Evolutionary conservation across 2,888 invertebrate species (phyloP).

Genomic region (Cerceris rybyensis): DNA sequence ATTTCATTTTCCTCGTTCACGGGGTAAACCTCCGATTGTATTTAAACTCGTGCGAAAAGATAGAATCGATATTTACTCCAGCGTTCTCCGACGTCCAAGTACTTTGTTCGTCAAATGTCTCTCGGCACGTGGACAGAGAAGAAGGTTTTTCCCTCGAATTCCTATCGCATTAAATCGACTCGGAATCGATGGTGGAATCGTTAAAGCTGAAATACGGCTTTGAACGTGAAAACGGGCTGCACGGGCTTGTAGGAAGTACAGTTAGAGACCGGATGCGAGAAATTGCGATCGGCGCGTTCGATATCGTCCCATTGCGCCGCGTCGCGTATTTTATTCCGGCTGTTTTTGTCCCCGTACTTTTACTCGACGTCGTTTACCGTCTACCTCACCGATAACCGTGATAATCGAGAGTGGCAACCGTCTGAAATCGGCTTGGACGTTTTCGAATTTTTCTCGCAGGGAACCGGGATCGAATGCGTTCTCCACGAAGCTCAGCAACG

Average conservation of each 20-base stretch:
- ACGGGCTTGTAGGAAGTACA: slow-evolving; percentile 33
- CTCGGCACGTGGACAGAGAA: too few relatives aligned
- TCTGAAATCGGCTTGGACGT: too few relatives aligned
- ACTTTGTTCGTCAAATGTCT: too few relatives aligned
- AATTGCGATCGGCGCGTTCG: slow-evolving; percentile 64
- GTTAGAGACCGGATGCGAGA: slow-evolving; percentile 53
- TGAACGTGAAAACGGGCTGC: slow-evolving; percentile 35
- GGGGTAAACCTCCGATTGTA: too few relatives aligned
- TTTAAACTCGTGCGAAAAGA: too few relatives aligned
- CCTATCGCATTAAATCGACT: neutral
- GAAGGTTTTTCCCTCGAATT: too few relatives aligned
- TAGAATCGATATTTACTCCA: too few relatives aligned
- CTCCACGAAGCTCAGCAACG: slow-evolving; percentile 78
- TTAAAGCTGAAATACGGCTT: neutral
- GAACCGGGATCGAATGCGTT: slow-evolving; percentile 64
- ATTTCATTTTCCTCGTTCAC: too few relatives aligned
- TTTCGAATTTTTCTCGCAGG: slow-evolving; percentile 32
- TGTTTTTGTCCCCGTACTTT: too few relatives aligned
- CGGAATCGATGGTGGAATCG: neutral
- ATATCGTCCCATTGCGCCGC: slow-evolving; percentile 45
- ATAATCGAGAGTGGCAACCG: too few relatives aligned
- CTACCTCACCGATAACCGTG: neutral
- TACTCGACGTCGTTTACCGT: too few relatives aligned
- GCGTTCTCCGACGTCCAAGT: too few relatives aligned
- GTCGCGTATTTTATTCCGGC: slow-evolving; percentile 11